Base-by-base conservation (phyloP, 2,888 invertebrate genomes). In the Cistogaster globosa region DNA sequence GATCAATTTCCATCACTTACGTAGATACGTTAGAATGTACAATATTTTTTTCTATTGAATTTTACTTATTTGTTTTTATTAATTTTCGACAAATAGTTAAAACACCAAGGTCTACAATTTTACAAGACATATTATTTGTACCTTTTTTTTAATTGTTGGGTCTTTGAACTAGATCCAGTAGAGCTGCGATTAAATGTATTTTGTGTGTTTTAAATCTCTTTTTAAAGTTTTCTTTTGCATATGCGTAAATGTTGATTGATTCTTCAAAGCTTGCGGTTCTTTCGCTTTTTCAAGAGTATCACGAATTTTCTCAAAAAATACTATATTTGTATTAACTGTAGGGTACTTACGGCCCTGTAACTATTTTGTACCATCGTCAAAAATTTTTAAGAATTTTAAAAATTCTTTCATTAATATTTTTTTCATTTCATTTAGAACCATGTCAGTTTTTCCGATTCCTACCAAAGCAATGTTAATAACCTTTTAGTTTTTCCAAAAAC, bases 381-480 rank as follows among this genome's bases (percentile, higher is more conserved):
- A 75, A n/a, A 55, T 53, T 55, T 22, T 11, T 9, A 62, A 32
- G 26, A 75, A 62, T 36, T 26, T 26, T 3, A 58, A 32, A 58
- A 71, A 58, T 12, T 71, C 58, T 1, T 20, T 1, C 12, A 71
- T 8, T 32, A 32, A 14, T 9, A 12, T 14, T 38, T 72, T 72
- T 36, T 72, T 36, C 51, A 62, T 72, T 20, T 45, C 6, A 20
- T 62, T 72, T 8, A 72, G 22, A 1, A 45, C 38, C 5, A 74
- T 11, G 2, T 75, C 65, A 4, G 75, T 62, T 45, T 53, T 57
- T 8, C 36, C 18, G n/a, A 65, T 57, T 63, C 65, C 65, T 2
- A 57, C 63, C 8, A 75, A 32, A 2, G 75, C 63, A 32, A 75
- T 38, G n/a, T 75, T 75, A 4, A 75, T 18, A 3, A 75, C 45